Percentiles rank a stretch among this genome's conserved stretches.
Conservation (phyloP, 2,888 invertebrate species). For the Timandra comae region DNA sequence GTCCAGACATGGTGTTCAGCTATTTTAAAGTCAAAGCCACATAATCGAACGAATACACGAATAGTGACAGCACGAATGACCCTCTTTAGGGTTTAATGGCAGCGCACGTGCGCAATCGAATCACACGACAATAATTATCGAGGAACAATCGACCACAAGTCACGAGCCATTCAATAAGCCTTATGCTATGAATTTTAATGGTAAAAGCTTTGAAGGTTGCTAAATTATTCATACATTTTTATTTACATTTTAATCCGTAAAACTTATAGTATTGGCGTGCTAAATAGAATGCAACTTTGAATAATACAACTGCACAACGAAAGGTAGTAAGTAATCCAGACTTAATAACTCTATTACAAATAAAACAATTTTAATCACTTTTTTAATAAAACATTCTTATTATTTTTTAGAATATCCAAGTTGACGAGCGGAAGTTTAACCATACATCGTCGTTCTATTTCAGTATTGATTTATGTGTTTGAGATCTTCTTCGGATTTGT, state of each 20-base stretch:
- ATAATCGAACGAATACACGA: constrained; percentile 22
- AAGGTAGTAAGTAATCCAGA: no score
- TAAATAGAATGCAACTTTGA: no score
- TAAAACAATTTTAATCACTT: no score
- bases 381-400: no score
- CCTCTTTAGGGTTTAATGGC: constrained; percentile 52
- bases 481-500: constrained; percentile 46
- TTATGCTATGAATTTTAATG: constrained; percentile 59
- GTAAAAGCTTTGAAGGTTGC: no score
- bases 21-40: no score
- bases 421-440: constrained; percentile 58
- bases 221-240: no score
- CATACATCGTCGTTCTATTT: constrained; percentile 58
- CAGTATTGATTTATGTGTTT: constrained; percentile 61
- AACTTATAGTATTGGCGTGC: no score
- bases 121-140: constrained; percentile 60
- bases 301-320: no score
- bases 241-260: no score
- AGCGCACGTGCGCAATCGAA: constrained; percentile 52
- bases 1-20: no score
- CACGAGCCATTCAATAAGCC: constrained; percentile 54
- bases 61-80: constrained; percentile 51
- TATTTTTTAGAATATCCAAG: constrained; percentile 42
- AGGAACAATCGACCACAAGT: constrained; percentile 58
- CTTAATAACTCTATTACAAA: no score